These are phyloP conservation scores for Chionis minor DNA, from an alignment of 2,113 vertebrate genomes.

Conservation along the genomic window DNA sequence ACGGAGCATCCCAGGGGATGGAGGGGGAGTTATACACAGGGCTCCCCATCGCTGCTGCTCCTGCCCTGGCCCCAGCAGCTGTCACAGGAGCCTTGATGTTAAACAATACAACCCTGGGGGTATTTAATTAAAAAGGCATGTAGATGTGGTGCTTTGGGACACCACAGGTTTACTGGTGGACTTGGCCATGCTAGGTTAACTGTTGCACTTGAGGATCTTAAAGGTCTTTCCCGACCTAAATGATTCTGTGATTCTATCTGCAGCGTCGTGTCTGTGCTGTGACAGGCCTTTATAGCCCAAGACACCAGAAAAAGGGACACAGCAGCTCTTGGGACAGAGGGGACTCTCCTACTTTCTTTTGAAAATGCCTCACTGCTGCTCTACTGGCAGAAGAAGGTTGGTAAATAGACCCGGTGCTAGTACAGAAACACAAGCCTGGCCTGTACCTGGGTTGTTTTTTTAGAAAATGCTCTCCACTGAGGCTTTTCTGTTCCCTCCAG, in stretches of 20 bases:
- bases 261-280: neutral
- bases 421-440: conserved; percentile 32
- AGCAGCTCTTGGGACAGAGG: neutral
- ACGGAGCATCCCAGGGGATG: rapidly evolving
- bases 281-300: neutral
- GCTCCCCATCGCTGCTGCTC: neutral
- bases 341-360: neutral
- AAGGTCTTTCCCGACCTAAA: neutral
- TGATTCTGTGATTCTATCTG: neutral
- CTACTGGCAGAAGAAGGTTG: neutral
- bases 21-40: neutral
- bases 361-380: neutral
- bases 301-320: neutral
- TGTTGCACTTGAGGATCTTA: neutral
- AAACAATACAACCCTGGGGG: neutral
- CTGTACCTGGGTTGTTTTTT: conserved; percentile 49
- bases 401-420: neutral
- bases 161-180: neutral
- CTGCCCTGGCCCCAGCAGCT: neutral
- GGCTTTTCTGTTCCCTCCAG: conserved; percentile 57
- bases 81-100: neutral
- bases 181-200: neutral
- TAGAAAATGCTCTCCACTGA: conserved; percentile 54
- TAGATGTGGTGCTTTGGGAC: neutral
- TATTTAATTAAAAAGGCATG: neutral